These are phyloP conservation scores for Cremastinae sp. DNA, from an alignment of 2,888 invertebrate genomes.

Conservation along the genomic window DNA sequence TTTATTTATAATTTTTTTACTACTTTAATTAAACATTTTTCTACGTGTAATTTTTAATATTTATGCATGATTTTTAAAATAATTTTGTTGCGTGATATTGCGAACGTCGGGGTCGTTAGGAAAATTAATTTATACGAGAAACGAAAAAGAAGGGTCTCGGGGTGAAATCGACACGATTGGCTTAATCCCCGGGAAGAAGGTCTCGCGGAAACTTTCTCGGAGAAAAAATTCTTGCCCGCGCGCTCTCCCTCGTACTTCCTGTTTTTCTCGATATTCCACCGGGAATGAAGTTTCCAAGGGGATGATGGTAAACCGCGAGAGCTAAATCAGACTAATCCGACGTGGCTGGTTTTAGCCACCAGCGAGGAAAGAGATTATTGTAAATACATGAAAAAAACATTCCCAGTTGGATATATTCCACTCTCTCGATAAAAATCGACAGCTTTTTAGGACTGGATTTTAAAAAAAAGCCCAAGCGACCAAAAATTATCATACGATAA, in stretches of 20 bases:
- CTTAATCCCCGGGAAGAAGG: constrained; percentile 7
- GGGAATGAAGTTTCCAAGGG: constrained; percentile 38
- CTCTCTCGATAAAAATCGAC: constrained; percentile 43
- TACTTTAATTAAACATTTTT: no score
- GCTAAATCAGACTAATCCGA: constrained; percentile 63
- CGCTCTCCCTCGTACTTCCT: constrained; percentile 2
- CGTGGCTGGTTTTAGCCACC: constrained; percentile 50
- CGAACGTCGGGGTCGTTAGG: no score
- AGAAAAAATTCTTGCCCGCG: constrained; percentile 16
- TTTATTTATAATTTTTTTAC: no score
- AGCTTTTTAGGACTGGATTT: no score
- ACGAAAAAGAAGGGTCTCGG: not conserved
- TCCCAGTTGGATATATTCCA: constrained; percentile 2
- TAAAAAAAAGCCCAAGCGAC: no score
- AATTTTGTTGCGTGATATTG: no score
- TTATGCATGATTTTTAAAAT: no score
- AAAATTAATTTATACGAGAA: no score
- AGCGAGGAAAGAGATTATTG: constrained; percentile 10
- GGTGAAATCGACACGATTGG: constrained; percentile 5
- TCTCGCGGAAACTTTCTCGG: constrained; percentile 15
- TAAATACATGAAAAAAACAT: constrained; percentile 9
- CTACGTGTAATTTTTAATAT: no score
- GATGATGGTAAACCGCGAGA: constrained; percentile 53
- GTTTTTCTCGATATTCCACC: constrained; percentile 15
- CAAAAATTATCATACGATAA: no score